phyloP scores from a whole-genome alignment of 2,113 vertebrate genomes.

The Speoplatyrhinus poulsoni region DNA sequence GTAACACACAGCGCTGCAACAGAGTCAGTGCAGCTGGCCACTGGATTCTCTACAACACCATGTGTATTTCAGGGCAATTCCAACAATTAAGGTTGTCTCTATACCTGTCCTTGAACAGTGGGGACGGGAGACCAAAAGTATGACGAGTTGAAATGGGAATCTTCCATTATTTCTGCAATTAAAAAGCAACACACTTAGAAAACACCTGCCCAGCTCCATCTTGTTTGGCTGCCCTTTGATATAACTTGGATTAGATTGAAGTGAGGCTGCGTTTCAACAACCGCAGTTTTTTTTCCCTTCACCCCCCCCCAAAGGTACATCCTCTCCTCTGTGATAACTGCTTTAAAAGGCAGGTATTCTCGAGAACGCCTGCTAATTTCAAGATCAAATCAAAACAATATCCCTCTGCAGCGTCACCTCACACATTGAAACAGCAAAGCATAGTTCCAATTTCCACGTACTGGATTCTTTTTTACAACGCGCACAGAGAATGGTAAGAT shows the following conservation, averaged over 20 bases:
- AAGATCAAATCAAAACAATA: too few species aligned
- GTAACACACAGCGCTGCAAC: conserved; percentile 12
- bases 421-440: too few species aligned
- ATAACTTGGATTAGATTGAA: conserved; percentile 41
- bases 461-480: too few species aligned
- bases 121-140: conserved; percentile 99
- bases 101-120: conserved; percentile 96
- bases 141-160: conserved; percentile 99
- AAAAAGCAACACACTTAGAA: conserved; percentile 81
- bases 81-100: conserved; percentile 75
- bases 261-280: conserved; percentile 22
- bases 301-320: neutral
- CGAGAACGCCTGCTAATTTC: too few species aligned
- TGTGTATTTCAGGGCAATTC: conserved; percentile 73
- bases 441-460: too few species aligned
- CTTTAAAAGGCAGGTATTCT: neutral
- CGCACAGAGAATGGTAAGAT: too few species aligned
- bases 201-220: conserved; percentile 60
- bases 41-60: conserved; percentile 40
- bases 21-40: conserved; percentile 17
- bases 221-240: neutral
- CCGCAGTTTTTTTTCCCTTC: too few species aligned
- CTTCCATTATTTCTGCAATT: conserved; percentile 98
- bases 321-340: conserved; percentile 28
- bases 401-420: too few species aligned